Conservation (phyloP, 2,113 vertebrate species). For the Hucho hucho region DNA sequence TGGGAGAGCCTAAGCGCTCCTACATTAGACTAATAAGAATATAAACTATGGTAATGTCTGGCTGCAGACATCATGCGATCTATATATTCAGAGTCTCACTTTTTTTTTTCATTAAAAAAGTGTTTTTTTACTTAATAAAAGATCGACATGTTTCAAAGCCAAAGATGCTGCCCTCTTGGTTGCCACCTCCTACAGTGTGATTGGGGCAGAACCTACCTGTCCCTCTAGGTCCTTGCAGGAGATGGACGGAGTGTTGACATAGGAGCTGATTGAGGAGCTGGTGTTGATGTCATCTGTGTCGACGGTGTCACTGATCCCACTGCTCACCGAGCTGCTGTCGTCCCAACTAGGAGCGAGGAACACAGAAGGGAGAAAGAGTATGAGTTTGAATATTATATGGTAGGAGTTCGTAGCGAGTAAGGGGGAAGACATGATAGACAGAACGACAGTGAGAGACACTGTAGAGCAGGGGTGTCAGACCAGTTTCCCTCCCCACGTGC, state of each 20-base stretch:
- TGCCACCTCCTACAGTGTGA: slow-evolving; percentile 50
- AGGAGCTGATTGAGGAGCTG: slow-evolving; percentile 83
- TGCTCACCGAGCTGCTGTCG: slow-evolving; percentile 90
- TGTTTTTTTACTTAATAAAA: no score
- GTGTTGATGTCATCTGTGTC: slow-evolving; percentile 85
- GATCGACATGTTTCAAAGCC: no score
- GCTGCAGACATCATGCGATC: no score
- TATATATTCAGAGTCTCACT: no score
- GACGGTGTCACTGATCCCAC: slow-evolving; percentile 85
- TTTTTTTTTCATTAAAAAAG: no score
- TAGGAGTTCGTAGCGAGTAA: slow-evolving; percentile 71
- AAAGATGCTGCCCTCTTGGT: no score
- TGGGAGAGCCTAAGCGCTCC: no score
- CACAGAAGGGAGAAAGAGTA: slow-evolving; percentile 53
- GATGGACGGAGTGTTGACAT: slow-evolving; percentile 78
- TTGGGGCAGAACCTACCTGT: neutral
- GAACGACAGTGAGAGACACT: neutral
- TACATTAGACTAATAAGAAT: no score
- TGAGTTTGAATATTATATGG: slow-evolving; percentile 53
- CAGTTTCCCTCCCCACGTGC: no score
- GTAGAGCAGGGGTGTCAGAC: no score
- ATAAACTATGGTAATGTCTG: no score
- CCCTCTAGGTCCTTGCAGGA: slow-evolving; percentile 70
- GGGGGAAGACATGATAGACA: neutral
- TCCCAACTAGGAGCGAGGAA: slow-evolving; percentile 79